A percentile compares a stretch with the other conserved stretches of the same genome.
These are phyloP conservation scores for Drosophila prolongata DNA, from an alignment of 2,888 invertebrate species.

Conservation along the genomic window DNA sequence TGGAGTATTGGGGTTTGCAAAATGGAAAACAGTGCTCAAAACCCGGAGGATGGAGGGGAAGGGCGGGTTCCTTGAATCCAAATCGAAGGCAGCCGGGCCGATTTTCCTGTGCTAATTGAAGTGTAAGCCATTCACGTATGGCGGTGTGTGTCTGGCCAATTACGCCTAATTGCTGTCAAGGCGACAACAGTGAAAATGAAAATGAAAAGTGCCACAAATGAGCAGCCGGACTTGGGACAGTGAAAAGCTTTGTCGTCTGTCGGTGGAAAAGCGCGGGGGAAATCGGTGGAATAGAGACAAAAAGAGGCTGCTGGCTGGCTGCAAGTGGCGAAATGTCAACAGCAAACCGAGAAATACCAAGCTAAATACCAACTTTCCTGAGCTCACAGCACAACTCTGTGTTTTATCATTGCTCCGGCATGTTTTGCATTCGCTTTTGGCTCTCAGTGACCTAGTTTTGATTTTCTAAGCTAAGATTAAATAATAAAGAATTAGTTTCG, in stretches of 20 bases:
- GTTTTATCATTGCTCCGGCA: neutral
- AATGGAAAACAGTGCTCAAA: neutral
- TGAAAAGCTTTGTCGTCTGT: constrained; percentile 31
- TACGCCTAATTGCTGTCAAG: constrained; percentile 65
- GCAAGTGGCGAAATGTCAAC: constrained; percentile 33
- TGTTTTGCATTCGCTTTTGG: constrained; percentile 7
- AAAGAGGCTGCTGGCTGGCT: neutral
- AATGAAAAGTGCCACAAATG: constrained; percentile 49
- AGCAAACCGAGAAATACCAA: constrained; percentile 32
- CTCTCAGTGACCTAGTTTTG: constrained; percentile 7
- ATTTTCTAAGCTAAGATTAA: neutral
- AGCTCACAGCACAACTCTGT: constrained; percentile 9
- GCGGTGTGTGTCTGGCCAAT: constrained; percentile 51
- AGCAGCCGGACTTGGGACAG: constrained; percentile 40
- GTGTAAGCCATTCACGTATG: constrained; percentile 8
- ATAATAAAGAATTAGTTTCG: neutral
- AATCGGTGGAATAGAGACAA: neutral
- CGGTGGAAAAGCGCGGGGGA: neutral
- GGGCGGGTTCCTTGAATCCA: neutral
- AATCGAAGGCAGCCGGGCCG: neutral
- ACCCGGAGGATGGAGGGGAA: neutral
- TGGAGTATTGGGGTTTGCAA: neutral
- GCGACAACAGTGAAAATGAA: constrained; percentile 52
- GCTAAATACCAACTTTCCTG: constrained; percentile 28
- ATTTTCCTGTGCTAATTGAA: constrained; percentile 59